These are phyloP conservation scores for Hypomesus transpacificus DNA, from an alignment of 2,113 vertebrate genomes.

Conservation along the genomic window DNA sequence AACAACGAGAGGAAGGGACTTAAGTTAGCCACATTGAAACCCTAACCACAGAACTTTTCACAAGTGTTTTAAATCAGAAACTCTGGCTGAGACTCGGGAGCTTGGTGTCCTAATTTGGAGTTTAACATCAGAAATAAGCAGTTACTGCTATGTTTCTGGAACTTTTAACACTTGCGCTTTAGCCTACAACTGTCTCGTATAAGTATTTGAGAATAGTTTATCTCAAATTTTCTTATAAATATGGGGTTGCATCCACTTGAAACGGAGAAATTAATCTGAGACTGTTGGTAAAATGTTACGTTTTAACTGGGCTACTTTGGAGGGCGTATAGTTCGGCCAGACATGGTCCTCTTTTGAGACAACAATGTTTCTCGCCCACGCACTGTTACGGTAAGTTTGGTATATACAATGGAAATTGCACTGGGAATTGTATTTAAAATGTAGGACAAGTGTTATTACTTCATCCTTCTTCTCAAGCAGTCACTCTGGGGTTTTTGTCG, in stretches of 20 bases:
- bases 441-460: constrained; percentile 54
- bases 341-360: constrained; percentile 71
- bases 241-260: not conserved
- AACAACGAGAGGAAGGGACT: constrained; percentile 92
- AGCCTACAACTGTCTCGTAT: constrained; percentile 55
- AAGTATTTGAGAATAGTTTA: constrained; percentile 60
- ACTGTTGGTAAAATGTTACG: constrained; percentile 15
- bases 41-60: constrained; percentile 74
- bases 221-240: constrained; percentile 53
- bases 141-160: not conserved
- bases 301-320: constrained; percentile 49
- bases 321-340: constrained; percentile 45
- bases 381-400: constrained; percentile 80
- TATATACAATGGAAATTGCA: constrained; percentile 63
- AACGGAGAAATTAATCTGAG: not conserved
- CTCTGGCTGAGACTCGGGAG: constrained; percentile 57
- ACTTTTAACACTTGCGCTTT: constrained; percentile 18
- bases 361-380: constrained; percentile 78
- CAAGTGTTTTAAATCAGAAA: constrained; percentile 67
- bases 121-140: constrained; percentile 4
- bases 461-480: not conserved
- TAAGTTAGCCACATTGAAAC: constrained; percentile 74
- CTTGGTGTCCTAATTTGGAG: constrained; percentile 35
- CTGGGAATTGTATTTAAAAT: constrained; percentile 14
- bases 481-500: not conserved